A percentile compares a stretch with the other conserved stretches of the same genome.
phyloP scores from a whole-genome alignment of 1,140 invertebrate genomes.

The Formica selysi region DNA sequence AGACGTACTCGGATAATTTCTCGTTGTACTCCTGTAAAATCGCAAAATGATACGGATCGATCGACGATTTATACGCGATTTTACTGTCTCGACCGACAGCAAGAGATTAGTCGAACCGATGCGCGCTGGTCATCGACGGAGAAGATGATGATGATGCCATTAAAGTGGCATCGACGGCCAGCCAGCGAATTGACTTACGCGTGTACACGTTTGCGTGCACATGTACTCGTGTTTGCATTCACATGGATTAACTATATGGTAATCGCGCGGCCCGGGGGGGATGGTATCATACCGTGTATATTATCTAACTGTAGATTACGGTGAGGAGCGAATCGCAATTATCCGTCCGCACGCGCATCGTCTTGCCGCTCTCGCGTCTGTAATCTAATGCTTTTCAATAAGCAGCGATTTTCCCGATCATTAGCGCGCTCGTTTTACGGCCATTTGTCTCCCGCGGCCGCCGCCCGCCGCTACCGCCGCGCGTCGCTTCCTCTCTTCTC shows the following conservation, averaged over 20 bases:
- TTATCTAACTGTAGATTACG: conserved; percentile 81
- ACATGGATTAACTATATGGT: conserved; percentile 59
- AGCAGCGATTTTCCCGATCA: conserved; percentile 80
- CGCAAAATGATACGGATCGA: too few relatives aligned
- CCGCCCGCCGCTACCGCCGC: not conserved
- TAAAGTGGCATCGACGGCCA: conserved; percentile 73
- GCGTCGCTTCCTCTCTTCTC: not conserved
- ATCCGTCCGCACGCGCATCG: conserved; percentile 77
- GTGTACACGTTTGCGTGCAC: conserved; percentile 13
- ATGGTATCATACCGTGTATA: conserved; percentile 77
- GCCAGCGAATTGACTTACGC: conserved; percentile 17
- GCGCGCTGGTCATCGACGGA: conserved; percentile 22
- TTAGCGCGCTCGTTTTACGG: conserved; percentile 75
- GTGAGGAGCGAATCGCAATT: conserved; percentile 79
- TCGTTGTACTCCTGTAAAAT: not conserved
- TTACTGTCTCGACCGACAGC: conserved; percentile 52
- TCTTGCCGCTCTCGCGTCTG: conserved; percentile 36
- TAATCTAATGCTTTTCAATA: conserved; percentile 84
- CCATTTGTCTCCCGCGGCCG: conserved; percentile 56
- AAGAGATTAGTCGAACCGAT: conserved; percentile 60
- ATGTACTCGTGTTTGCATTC: conserved; percentile 18
- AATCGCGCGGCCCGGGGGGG: conserved; percentile 64
- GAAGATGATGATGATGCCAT: conserved; percentile 77
- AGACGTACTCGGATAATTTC: not conserved
- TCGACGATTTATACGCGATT: conserved; percentile 57